A percentile compares a stretch with the other conserved stretches of the same genome.
Conservation (phyloP, 2,113 vertebrate genomes). For the Cochlearius cochlearius region DNA sequence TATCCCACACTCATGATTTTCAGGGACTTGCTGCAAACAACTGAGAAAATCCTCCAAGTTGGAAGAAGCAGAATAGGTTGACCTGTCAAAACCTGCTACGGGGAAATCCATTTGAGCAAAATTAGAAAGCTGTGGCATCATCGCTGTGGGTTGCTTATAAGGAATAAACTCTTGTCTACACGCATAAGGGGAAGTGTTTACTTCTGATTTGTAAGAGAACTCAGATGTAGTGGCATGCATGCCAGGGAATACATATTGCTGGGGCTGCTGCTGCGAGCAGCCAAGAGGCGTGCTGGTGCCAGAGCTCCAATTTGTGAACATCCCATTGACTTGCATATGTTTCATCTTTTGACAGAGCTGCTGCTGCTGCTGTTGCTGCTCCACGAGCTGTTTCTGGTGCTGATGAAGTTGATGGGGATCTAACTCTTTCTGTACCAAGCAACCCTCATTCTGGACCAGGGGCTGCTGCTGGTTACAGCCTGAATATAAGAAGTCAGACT, state of each 20-base stretch:
- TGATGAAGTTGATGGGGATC: constrained; percentile 55
- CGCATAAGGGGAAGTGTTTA: constrained; percentile 50
- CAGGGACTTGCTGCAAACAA: constrained; percentile 73
- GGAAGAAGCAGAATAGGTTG: constrained; percentile 51
- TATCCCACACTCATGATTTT: constrained; percentile 58
- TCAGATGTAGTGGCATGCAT: constrained; percentile 46
- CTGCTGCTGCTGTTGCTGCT: constrained; percentile 68
- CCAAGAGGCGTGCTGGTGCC: constrained; percentile 13
- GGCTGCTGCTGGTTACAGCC: constrained; percentile 60
- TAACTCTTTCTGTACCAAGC: constrained; percentile 64
- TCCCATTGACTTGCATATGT: constrained; percentile 76
- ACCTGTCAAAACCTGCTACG: constrained; percentile 63
- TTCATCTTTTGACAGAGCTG: constrained; percentile 80
- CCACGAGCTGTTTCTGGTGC: constrained; percentile 41
- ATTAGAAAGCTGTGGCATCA: constrained; percentile 55
- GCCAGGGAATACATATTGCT: constrained; percentile 65
- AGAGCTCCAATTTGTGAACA: constrained; percentile 68
- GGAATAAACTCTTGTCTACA: constrained; percentile 70
- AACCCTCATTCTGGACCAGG: constrained; percentile 52
- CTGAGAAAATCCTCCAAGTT: constrained; percentile 76
- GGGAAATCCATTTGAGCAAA: constrained; percentile 70
- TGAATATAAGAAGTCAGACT: constrained; percentile 65
- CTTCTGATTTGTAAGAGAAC: constrained; percentile 75
- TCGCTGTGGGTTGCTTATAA: constrained; percentile 46
- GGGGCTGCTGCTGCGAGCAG: constrained; percentile 64